Evolutionary conservation across 2,888 invertebrate species (phyloP).

Genomic region (Acanthoscelides obtectus): DNA sequence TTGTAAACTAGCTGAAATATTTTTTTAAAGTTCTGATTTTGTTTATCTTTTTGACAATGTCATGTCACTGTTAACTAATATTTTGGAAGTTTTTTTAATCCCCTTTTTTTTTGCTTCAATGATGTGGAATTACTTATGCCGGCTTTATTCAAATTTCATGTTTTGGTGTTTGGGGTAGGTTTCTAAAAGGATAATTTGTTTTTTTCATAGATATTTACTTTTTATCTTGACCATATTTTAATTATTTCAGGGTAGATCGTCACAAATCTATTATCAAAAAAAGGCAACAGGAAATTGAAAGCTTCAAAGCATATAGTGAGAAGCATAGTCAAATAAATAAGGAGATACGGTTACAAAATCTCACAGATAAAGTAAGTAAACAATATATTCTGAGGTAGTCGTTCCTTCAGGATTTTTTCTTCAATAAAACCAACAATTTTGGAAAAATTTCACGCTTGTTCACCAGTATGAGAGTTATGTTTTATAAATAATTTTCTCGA

Average conservation of each 20-base stretch:
- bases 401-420: too few species aligned
- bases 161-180: constrained; percentile 7
- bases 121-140: background rate
- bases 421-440: too few species aligned
- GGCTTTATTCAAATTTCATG: background rate
- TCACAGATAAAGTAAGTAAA: constrained; percentile 41
- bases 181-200: background rate
- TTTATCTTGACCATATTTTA: background rate
- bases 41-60: background rate
- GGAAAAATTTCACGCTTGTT: too few species aligned
- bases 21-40: background rate
- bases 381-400: too few species aligned
- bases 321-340: constrained; percentile 38
- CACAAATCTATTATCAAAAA: constrained; percentile 34
- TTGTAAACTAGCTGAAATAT: too few species aligned
- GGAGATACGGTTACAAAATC: constrained; percentile 38
- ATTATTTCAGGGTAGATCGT: constrained; percentile 33
- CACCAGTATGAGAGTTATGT: too few species aligned
- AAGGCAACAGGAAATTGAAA: constrained; percentile 40
- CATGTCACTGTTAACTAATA: background rate
- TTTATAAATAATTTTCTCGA: too few species aligned
- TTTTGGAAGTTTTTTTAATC: background rate
- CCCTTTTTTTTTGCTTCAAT: background rate
- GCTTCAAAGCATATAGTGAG: constrained; percentile 31
- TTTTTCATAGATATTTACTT: background rate